Conservation (phyloP, 2,113 vertebrate species). For the Strix uralensis region DNA sequence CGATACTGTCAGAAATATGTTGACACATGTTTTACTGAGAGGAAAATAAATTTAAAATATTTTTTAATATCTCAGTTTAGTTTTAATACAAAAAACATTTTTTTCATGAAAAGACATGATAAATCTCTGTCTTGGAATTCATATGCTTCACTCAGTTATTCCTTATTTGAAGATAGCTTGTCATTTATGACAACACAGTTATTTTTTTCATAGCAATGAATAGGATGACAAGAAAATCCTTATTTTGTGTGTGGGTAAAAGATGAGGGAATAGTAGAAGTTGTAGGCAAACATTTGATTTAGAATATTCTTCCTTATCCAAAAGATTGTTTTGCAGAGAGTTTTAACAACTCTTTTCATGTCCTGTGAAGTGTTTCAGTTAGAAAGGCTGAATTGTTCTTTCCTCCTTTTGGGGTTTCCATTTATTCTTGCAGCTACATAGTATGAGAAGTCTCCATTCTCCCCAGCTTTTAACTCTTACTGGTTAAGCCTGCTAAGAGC, state of each 20-base stretch:
- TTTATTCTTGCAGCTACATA: neutral
- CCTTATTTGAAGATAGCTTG: neutral
- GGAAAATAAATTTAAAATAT: neutral
- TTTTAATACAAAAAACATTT: neutral
- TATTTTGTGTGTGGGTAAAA: constrained; percentile 24
- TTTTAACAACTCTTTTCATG: neutral
- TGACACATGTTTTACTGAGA: neutral
- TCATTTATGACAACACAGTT: neutral
- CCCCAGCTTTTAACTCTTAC: neutral
- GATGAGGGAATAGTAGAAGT: neutral
- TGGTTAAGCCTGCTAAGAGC: neutral
- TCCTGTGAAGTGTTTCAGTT: neutral
- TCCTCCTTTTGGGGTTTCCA: neutral
- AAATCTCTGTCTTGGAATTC: neutral
- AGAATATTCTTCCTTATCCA: neutral
- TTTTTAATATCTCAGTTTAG: neutral
- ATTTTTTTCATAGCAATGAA: constrained; percentile 49
- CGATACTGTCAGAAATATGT: neutral
- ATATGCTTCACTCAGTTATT: neutral
- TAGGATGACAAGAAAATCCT: constrained; percentile 49
- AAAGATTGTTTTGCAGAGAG: neutral
- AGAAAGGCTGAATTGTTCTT: neutral
- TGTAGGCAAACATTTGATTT: neutral
- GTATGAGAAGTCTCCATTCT: neutral
- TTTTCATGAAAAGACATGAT: neutral